phyloP scores from a whole-genome alignment of 1,140 invertebrate genomes.

The Planococcus citri region DNA sequence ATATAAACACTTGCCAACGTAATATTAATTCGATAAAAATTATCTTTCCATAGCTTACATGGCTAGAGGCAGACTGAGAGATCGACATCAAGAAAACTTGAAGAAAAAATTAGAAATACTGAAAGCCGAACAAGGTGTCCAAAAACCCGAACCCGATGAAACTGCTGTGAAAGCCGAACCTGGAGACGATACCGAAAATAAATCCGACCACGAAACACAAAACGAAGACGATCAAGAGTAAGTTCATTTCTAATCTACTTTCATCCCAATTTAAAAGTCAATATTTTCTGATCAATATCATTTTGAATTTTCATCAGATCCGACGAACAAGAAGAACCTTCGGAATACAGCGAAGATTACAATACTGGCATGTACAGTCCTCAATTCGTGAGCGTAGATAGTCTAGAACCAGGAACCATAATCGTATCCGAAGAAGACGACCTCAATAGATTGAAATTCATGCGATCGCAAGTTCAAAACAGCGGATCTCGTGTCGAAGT shows the following conservation, averaged over 20 bases:
- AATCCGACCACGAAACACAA: conserved; percentile 24
- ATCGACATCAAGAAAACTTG: conserved; percentile 86
- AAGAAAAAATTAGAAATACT: conserved; percentile 76
- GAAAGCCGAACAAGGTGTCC: conserved; percentile 72
- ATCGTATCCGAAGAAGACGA: conserved; percentile 70
- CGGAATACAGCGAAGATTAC: conserved; percentile 47
- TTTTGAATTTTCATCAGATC: no score
- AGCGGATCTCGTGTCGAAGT: conserved; percentile 41
- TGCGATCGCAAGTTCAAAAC: conserved; percentile 47
- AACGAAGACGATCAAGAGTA: conserved; percentile 28
- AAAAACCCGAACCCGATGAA: conserved; percentile 30
- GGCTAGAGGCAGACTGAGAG: conserved; percentile 78
- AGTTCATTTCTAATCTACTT: conserved; percentile 21
- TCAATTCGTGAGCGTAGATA: conserved; percentile 46
- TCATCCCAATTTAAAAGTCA: no score
- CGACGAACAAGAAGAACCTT: conserved; percentile 22
- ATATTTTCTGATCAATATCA: no score
- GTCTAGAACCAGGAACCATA: conserved; percentile 71
- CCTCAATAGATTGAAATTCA: conserved; percentile 55
- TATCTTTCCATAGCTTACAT: conserved; percentile 59
- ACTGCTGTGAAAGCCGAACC: conserved; percentile 27
- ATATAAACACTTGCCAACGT: no score
- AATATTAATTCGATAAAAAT: neutral
- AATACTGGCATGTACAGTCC: conserved; percentile 74
- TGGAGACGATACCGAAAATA: conserved; percentile 30